Base-by-base conservation (phyloP, 2,888 invertebrate species). In the Agrotis clavis region DNA sequence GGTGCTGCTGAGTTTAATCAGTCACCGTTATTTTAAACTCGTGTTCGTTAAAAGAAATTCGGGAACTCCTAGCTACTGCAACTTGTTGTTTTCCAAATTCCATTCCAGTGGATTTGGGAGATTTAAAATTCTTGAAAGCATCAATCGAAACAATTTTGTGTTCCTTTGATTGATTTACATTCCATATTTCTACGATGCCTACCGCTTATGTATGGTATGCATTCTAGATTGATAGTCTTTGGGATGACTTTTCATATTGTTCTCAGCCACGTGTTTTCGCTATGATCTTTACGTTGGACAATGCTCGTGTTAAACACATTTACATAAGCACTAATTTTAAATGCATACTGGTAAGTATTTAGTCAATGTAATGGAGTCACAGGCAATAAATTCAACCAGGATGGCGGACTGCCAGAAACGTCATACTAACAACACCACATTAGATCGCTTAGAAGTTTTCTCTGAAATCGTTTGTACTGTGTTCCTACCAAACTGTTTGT, bases 361-460 rank as follows among this genome's bases (percentile, higher is more conserved):
- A 79, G 74, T 76, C 73, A 83, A 79, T 79, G 78, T 81, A 83
- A 82, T 87, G 79, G 70, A 81, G 83, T 81, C 79, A 60, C 76
- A 76, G 61, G 64, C 35, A 64, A 79, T 83, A 69, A 76, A 85
- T 81, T 76, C 67, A 70, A 71, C 74, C 70, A 64, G 69, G 35
- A 69, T 85, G 87, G 87, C 86, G 11, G 65, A 61, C 47, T 81
- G 86, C 87, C 86, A 87, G 79, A 72, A 71, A 67, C 35, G 50
- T 68, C 60, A 18, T 63, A 63, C 76, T 67, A 74, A 74, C 72
- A 71, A 64, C 86, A 80, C 68, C 74, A 67, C 77, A 74, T 63
- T 76, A 65, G n/a, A 66, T 66, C 56, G 69, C 48, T 71, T 70
- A 68, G 60, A 76, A 76, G 59, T 76, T 71, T 82, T 77, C 67